Conservation (phyloP, 2,888 invertebrate genomes). For the Calephelis perditalis region DNA sequence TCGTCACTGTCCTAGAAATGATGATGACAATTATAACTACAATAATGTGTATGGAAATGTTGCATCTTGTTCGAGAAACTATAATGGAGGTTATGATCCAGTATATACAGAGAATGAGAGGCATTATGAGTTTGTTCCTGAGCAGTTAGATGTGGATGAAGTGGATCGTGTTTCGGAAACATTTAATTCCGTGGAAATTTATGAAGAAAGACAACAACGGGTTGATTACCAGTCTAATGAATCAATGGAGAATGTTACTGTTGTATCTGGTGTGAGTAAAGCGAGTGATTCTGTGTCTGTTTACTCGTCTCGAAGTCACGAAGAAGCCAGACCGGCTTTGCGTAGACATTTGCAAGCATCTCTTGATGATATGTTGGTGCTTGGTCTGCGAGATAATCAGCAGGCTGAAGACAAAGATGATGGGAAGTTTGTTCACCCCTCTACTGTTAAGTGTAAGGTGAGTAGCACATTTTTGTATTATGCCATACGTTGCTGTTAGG, state of each 20-base stretch:
- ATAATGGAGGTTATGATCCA: slow-evolving; percentile 63
- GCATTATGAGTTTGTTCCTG: slow-evolving; percentile 60
- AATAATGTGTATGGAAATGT: slow-evolving; percentile 60
- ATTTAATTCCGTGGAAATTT: slow-evolving; percentile 65
- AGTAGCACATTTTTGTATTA: slow-evolving; percentile 15
- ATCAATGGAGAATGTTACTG: slow-evolving; percentile 78
- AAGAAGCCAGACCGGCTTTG: slow-evolving; percentile 56
- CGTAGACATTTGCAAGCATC: slow-evolving; percentile 67
- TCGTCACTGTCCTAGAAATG: slow-evolving; percentile 46
- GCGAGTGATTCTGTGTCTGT: slow-evolving; percentile 77
- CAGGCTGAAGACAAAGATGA: slow-evolving; percentile 48
- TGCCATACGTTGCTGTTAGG: no score
- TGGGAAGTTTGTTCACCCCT: slow-evolving; percentile 65
- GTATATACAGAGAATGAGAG: slow-evolving; percentile 67
- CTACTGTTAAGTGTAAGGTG: slow-evolving; percentile 63
- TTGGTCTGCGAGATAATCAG: slow-evolving; percentile 50
- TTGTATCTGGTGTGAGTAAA: slow-evolving; percentile 58
- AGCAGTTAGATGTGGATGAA: slow-evolving; percentile 50
- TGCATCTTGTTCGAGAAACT: slow-evolving; percentile 48
- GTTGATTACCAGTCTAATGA: slow-evolving; percentile 56
- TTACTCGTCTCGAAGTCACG: slow-evolving; percentile 79
- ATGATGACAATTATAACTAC: slow-evolving; percentile 72
- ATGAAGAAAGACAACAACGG: slow-evolving; percentile 53
- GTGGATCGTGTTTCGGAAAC: slow-evolving; percentile 54
- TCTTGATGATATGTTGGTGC: slow-evolving; percentile 78